Conservation (phyloP, 2,113 vertebrate species). For the Spilogale gracilis region DNA sequence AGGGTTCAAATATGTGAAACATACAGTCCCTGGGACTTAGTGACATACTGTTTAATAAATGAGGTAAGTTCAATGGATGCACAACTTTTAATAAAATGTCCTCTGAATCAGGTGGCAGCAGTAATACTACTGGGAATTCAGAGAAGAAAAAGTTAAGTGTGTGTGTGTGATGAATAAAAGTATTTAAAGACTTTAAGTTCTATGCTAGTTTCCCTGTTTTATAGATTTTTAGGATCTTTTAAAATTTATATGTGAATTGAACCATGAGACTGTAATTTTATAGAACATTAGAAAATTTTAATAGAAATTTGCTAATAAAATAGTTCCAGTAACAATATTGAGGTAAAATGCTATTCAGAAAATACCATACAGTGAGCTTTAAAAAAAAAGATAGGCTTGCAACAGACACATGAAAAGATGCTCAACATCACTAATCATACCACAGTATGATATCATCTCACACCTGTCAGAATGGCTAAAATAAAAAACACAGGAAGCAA, state of each 20-base stretch:
- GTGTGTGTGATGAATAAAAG: background rate
- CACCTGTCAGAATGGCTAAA: too few species aligned
- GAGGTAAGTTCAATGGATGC: background rate
- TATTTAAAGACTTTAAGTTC: background rate
- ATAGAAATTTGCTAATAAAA: background rate
- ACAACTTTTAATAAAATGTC: background rate
- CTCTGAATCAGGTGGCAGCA: background rate
- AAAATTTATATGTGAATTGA: background rate
- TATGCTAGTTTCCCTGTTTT: background rate
- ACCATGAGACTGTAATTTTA: background rate
- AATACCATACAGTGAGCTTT: background rate
- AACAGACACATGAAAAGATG: background rate
- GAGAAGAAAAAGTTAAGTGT: background rate
- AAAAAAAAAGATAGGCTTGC: background rate
- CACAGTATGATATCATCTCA: background rate
- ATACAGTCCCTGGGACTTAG: background rate
- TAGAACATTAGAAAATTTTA: background rate
- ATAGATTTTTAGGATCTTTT: background rate
- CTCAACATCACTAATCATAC: background rate
- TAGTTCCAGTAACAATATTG: background rate
- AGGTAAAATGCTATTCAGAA: background rate
- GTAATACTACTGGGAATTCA: background rate
- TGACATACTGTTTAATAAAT: background rate
- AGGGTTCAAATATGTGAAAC: background rate
- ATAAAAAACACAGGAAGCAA: too few species aligned